Conservation (phyloP, 2,797 vertebrate species). For the Chelidonichthys spinosus region DNA sequence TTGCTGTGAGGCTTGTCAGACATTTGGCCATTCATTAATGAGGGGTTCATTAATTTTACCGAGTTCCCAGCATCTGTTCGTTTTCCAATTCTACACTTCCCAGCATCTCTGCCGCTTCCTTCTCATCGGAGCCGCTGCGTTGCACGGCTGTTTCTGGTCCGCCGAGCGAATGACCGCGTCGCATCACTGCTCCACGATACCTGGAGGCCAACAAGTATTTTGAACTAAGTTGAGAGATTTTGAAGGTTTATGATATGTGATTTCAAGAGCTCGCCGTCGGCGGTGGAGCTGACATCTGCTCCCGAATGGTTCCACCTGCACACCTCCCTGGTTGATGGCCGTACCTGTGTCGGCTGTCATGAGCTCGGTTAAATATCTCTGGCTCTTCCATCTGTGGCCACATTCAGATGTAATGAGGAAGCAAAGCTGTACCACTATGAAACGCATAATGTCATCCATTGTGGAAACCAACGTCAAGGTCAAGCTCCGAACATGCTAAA, state of each 20-base stretch:
- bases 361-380: slow-evolving; percentile 44
- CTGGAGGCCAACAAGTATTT: slow-evolving; percentile 29
- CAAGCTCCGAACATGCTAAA: slow-evolving; percentile 17
- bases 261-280: slow-evolving; percentile 34
- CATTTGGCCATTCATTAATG: slow-evolving; percentile 7
- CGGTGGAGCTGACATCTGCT: slow-evolving; percentile 50
- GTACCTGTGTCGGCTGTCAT: slow-evolving; percentile 55
- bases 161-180: slow-evolving; percentile 16
- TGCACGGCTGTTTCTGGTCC: slow-evolving; percentile 13
- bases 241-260: slow-evolving; percentile 37
- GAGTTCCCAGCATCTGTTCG: slow-evolving; percentile 37
- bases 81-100: slow-evolving; percentile 26
- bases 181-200: slow-evolving; percentile 2
- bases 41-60: slow-evolving; percentile 31
- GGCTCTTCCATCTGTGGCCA: slow-evolving; percentile 52
- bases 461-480: slow-evolving; percentile 61
- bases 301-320: slow-evolving; percentile 19
- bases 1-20: slow-evolving; percentile 35
- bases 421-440: slow-evolving; percentile 47
- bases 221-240: slow-evolving; percentile 16
- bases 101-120: slow-evolving; percentile 32
- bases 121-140: slow-evolving; percentile 50
- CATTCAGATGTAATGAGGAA: slow-evolving; percentile 67
- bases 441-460: slow-evolving; percentile 60
- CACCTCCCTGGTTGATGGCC: slow-evolving; percentile 35